Evolutionary conservation across 2,888 invertebrate genomes (phyloP), one percentile per base, ranked within the genome.

Genomic region (Dasysyrphus tricinctus): DNA sequence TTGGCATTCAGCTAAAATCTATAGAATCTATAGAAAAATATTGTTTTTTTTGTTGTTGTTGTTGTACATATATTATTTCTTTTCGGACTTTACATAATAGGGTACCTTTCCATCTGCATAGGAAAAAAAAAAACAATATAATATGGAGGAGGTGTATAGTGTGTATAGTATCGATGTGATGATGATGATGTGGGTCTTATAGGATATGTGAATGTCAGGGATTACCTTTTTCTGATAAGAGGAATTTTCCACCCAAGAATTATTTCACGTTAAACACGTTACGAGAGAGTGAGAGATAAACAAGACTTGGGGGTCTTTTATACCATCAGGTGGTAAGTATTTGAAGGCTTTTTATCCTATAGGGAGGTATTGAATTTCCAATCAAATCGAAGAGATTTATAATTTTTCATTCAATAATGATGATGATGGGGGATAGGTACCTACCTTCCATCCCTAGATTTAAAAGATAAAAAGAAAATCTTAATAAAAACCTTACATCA

Each of bases 171-270:
- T 9, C 5, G 65, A 32, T 49, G n/a, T n/a, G 42, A 49, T 47
- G 49, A 49, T 57, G 24, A 61, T 69, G 69, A 37, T 37, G 37
- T 37, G 24, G 51, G 69, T 69, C 14, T 54, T 34, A 49, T 49
- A 61, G 80, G 29, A 65, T 56, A 61, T 77, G 59, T 59, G 54
- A 74, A 63, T 84, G 70, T 70, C 51, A 65, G 75, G 63, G 79
- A 83, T 79, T 75, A 70, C 63, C 44, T 84, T 76, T 75, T 70
- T 14, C n/a, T 16, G 78, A 82, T 82, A 73, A 78, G 39, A 47
- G 47, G 34, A 73, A 39, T 67, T 59, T 78, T 61, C 70, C 7
- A 54, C 51, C 29, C 12, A 29, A 19, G 59, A 77, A 59, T 49
- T 77, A 57, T 56, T 42, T 34, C 65, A 39, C 54, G 39, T 57